Percentiles rank a stretch among this genome's conserved stretches.
These are phyloP conservation scores for Xiphias gladius DNA, from an alignment of 2,113 vertebrate genomes.

Conservation along the genomic window DNA sequence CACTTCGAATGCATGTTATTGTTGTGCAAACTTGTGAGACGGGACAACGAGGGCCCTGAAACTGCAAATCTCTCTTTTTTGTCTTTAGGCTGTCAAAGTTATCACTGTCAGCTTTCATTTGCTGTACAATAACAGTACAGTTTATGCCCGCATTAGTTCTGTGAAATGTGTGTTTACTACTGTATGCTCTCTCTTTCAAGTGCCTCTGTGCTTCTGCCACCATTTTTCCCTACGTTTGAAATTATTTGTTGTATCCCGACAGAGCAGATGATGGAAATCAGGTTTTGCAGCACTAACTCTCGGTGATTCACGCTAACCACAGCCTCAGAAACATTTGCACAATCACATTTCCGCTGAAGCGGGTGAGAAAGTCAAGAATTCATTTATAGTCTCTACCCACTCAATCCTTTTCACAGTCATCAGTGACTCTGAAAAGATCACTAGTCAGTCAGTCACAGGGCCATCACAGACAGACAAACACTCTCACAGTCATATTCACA, in stretches of 20 bases:
- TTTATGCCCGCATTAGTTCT: slow-evolving; percentile 51
- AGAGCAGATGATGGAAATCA: slow-evolving; percentile 53
- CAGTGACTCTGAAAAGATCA: slow-evolving; percentile 52
- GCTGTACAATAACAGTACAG: slow-evolving; percentile 63
- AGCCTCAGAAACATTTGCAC: slow-evolving; percentile 49
- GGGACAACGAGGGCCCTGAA: slow-evolving; percentile 55
- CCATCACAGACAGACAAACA: slow-evolving; percentile 47
- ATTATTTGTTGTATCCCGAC: slow-evolving; percentile 49
- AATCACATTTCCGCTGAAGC: slow-evolving; percentile 45
- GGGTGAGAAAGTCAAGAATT: slow-evolving; percentile 57
- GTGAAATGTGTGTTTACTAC: slow-evolving; percentile 44
- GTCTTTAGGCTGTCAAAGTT: slow-evolving; percentile 73
- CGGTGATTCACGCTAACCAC: slow-evolving; percentile 44
- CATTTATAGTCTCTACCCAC: slow-evolving; percentile 64
- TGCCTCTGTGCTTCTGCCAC: slow-evolving; percentile 43
- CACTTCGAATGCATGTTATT: slow-evolving; percentile 50
- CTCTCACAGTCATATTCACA: slow-evolving; percentile 39
- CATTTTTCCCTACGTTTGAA: slow-evolving; percentile 16
- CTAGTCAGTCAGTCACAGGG: slow-evolving; percentile 61
- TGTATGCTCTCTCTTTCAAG: slow-evolving; percentile 36
- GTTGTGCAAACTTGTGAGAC: slow-evolving; percentile 69
- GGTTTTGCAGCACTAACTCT: slow-evolving; percentile 38
- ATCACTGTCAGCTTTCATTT: slow-evolving; percentile 65
- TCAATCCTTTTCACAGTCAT: slow-evolving; percentile 63
- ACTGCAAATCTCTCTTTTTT: slow-evolving; percentile 61